These are phyloP conservation scores for Drosophila miranda DNA, from an alignment of 1,140 invertebrate genomes.

Conservation along the genomic window DNA sequence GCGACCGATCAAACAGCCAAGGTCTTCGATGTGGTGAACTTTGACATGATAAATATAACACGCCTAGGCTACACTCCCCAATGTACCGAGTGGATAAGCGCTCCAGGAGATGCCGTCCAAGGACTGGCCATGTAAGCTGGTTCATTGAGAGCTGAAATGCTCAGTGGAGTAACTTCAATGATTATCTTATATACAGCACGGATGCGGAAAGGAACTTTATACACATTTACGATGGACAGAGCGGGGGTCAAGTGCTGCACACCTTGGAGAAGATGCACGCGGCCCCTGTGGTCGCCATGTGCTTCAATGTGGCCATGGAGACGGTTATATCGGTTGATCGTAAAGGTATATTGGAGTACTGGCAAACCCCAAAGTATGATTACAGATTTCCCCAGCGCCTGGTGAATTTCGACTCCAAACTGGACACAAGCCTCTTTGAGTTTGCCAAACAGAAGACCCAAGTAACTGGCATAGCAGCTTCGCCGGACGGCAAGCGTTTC, in stretches of 20 bases:
- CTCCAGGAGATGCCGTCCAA: constrained; percentile 92
- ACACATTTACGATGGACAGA: constrained; percentile 95
- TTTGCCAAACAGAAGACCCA: constrained; percentile 94
- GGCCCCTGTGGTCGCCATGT: constrained; percentile 92
- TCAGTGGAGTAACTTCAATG: background rate
- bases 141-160: background rate
- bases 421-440: constrained; percentile 97
- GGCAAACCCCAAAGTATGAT: constrained; percentile 94
- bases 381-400: constrained; percentile 92
- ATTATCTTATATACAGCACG: constrained; percentile 83
- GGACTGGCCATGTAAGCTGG: constrained; percentile 91
- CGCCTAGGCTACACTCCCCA: constrained; percentile 93
- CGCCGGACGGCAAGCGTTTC: constrained; percentile 94
- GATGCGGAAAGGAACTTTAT: constrained; percentile 91
- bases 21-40: constrained; percentile 99
- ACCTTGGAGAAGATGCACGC: constrained; percentile 92
- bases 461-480: constrained; percentile 90
- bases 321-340: constrained; percentile 94
- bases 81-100: constrained; percentile 96
- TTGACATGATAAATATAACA: constrained; percentile 99
- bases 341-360: constrained; percentile 97
- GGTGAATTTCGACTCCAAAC: constrained; percentile 94
- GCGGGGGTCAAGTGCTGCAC: constrained; percentile 88
- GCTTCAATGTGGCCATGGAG: constrained; percentile 93
- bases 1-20: constrained; percentile 98